A percentile compares a stretch with the other conserved stretches of the same genome.
Evolutionary conservation across 2,113 vertebrate species (phyloP).

Genomic region (Epinephelus cyanopodus): DNA sequence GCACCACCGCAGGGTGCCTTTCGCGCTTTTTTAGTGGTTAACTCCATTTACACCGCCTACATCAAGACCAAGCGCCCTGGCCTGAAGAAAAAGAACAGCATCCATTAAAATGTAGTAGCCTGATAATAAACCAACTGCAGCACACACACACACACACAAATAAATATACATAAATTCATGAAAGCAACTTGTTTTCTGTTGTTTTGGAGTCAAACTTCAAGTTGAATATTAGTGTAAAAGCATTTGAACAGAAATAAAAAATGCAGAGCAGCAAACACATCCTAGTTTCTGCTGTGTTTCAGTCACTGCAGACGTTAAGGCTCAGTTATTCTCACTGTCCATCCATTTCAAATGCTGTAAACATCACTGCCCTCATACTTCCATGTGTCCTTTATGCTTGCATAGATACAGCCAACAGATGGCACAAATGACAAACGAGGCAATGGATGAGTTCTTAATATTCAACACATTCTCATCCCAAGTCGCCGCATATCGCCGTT

Average conservation of each 20-base stretch:
- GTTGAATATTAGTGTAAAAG: not conserved
- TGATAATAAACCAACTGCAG: conserved; percentile 21
- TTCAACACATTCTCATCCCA: no score
- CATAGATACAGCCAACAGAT: no score
- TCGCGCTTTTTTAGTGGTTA: conserved; percentile 11
- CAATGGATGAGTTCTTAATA: no score
- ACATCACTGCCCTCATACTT: no score
- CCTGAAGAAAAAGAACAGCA: conserved; percentile 38
- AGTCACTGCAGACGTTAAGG: no score
- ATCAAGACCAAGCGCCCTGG: not conserved
- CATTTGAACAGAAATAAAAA: not conserved
- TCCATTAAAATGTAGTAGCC: conserved; percentile 33
- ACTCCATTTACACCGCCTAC: conserved; percentile 44
- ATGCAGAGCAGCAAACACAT: not conserved
- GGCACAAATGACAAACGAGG: no score
- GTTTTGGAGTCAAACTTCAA: not conserved
- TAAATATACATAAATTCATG: not conserved
- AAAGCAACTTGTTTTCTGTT: not conserved
- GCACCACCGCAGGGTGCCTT: conserved; percentile 18
- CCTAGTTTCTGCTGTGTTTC: not conserved
- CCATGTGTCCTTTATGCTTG: no score
- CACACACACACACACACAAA: not conserved
- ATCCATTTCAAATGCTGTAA: no score
- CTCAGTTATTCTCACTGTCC: no score
- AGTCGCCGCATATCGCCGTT: no score